Conservation (phyloP, 2,113 vertebrate species). For the Daboia siamensis region DNA sequence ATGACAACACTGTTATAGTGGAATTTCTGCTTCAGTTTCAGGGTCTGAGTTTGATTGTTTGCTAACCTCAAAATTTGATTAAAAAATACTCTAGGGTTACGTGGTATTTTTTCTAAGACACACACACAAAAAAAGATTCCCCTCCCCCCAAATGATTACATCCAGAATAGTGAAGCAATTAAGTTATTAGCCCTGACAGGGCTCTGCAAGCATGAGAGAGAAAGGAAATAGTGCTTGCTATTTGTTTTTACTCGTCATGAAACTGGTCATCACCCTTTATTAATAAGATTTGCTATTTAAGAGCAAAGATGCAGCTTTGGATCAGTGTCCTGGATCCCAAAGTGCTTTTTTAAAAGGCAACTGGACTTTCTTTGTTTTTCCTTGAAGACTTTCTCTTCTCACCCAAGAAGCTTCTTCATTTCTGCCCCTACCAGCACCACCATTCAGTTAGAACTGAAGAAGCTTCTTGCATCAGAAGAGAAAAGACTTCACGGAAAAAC, state of each 20-base stretch:
- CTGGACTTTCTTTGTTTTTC: background rate
- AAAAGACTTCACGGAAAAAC: background rate
- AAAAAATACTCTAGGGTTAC: background rate
- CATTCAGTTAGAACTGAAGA: background rate
- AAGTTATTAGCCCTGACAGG: background rate
- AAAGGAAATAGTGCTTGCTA: background rate
- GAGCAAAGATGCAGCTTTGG: background rate
- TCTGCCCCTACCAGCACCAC: background rate
- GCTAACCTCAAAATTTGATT: background rate
- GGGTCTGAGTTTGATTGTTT: background rate
- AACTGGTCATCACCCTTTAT: background rate
- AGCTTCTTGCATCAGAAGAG: background rate
- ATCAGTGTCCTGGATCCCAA: background rate
- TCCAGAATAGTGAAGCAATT: background rate
- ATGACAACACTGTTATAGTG: background rate
- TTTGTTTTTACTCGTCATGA: background rate
- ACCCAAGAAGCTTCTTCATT: background rate
- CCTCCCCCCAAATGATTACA: background rate
- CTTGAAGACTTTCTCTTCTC: background rate
- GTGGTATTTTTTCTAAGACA: background rate
- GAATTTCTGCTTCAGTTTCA: slow-evolving; percentile 9
- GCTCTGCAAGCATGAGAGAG: background rate
- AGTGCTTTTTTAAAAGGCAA: background rate
- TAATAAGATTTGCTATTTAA: background rate
- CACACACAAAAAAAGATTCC: background rate